These are phyloP conservation scores for Wasmannia auropunctata DNA, from an alignment of 1,140 invertebrate genomes.

Conservation along the genomic window DNA sequence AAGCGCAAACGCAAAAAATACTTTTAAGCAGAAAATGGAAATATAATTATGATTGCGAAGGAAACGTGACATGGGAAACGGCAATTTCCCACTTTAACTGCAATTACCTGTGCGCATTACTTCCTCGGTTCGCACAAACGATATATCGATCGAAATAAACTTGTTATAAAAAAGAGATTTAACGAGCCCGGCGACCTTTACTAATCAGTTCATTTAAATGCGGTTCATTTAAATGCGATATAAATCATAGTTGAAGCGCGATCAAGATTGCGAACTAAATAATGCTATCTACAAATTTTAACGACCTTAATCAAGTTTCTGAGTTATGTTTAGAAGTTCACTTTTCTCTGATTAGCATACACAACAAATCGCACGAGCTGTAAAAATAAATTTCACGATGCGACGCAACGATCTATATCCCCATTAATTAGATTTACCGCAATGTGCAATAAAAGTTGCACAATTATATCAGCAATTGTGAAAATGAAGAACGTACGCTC, in stretches of 20 bases:
- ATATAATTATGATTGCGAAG: slow-evolving; percentile 41
- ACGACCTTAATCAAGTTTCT: neutral
- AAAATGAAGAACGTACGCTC: neutral
- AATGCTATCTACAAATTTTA: neutral
- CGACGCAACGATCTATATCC: neutral
- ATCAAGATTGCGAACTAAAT: slow-evolving; percentile 36
- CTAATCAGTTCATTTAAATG: slow-evolving; percentile 22
- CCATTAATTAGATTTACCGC: slow-evolving; percentile 17
- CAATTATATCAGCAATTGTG: slow-evolving; percentile 2
- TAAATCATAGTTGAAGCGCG: slow-evolving; percentile 11
- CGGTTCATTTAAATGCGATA: neutral
- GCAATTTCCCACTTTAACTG: slow-evolving; percentile 9
- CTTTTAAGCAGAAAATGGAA: neutral
- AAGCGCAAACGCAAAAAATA: neutral
- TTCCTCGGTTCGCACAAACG: neutral
- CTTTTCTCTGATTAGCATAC: neutral
- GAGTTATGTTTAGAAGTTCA: neutral
- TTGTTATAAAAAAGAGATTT: slow-evolving; percentile 18
- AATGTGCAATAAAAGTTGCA: slow-evolving; percentile 2
- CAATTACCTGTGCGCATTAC: neutral
- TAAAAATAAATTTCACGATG: neutral
- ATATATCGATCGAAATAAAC: slow-evolving; percentile 45
- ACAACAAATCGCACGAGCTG: neutral
- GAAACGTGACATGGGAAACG: slow-evolving; percentile 4
- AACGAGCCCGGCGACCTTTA: neutral